Conservation (phyloP, 2,888 invertebrate genomes). For the Netelia melanura region DNA sequence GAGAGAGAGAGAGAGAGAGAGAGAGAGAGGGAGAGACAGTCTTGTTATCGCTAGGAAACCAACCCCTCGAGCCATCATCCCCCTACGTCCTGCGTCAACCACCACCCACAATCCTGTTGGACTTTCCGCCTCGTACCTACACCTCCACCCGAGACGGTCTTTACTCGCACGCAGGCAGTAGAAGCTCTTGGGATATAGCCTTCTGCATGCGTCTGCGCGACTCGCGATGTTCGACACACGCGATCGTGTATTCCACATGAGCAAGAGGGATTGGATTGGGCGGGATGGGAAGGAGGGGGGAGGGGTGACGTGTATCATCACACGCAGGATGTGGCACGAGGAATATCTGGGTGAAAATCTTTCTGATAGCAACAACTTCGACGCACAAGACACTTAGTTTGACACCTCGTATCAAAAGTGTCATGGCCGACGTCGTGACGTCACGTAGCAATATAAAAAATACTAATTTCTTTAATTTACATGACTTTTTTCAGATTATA, state of each 20-base stretch:
- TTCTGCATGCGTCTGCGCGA: conserved; percentile 44
- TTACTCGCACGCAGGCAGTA: conserved; percentile 37
- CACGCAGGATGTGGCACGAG: neutral
- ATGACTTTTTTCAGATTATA: no score
- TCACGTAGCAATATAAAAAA: no score
- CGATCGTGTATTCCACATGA: conserved; percentile 23
- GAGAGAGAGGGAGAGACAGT: conserved; percentile 14
- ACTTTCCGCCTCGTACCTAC: conserved; percentile 27
- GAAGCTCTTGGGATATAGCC: conserved; percentile 23
- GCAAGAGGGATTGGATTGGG: neutral
- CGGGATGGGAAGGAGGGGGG: neutral
- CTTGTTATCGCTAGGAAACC: conserved; percentile 71
- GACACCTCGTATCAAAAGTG: neutral
- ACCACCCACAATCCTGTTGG: conserved; percentile 36
- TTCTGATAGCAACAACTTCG: neutral
- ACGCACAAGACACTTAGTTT: neutral
- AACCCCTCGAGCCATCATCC: conserved; percentile 57
- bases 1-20: neutral
- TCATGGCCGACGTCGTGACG: neutral
- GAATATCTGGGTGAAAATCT: neutral
- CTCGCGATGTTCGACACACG: conserved; percentile 29
- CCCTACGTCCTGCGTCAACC: conserved; percentile 47
- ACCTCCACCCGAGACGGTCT: conserved; percentile 32
- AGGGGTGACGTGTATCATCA: neutral
- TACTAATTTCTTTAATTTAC: neutral